phyloP scores from a whole-genome alignment of 2,797 vertebrate species.

The Lagodon rhomboides region DNA sequence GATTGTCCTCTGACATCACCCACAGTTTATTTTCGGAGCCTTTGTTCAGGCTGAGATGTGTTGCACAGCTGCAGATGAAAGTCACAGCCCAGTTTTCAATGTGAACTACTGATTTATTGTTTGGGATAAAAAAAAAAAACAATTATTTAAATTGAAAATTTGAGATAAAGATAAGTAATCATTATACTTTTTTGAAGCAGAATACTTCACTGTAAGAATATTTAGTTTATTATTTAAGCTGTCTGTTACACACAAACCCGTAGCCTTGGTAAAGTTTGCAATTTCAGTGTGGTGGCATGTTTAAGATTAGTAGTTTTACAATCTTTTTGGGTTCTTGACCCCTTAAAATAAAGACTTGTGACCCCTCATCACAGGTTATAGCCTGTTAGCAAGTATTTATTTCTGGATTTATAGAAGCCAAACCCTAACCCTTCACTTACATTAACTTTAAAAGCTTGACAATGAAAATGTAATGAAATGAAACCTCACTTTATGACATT shows the following conservation, averaged over 20 bases:
- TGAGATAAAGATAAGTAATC: not conserved
- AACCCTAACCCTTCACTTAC: not conserved
- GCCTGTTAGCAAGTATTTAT: not conserved
- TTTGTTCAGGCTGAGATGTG: slow-evolving; percentile 57
- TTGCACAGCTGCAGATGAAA: slow-evolving; percentile 45
- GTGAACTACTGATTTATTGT: not conserved
- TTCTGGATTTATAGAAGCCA: not conserved
- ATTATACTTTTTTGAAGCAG: not conserved
- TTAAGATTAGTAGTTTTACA: not conserved
- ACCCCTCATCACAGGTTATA: not conserved
- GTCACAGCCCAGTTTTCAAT: not conserved
- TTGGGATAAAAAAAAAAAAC: not conserved
- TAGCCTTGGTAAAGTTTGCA: not conserved
- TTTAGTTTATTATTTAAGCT: fast-evolving
- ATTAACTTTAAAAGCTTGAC: not conserved
- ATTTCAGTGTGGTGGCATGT: not conserved
- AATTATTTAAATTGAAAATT: not conserved
- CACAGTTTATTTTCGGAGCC: slow-evolving; percentile 46
- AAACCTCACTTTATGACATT: not conserved
- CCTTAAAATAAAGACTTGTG: not conserved
- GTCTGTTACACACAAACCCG: not conserved
- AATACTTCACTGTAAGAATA: not conserved
- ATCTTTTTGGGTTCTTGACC: not conserved
- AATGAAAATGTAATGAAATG: not conserved
- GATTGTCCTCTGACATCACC: slow-evolving; percentile 62